A percentile compares a stretch with the other conserved stretches of the same genome.
Evolutionary conservation across 1,140 invertebrate species (phyloP).

Genomic region (Brachionus angularis): DNA sequence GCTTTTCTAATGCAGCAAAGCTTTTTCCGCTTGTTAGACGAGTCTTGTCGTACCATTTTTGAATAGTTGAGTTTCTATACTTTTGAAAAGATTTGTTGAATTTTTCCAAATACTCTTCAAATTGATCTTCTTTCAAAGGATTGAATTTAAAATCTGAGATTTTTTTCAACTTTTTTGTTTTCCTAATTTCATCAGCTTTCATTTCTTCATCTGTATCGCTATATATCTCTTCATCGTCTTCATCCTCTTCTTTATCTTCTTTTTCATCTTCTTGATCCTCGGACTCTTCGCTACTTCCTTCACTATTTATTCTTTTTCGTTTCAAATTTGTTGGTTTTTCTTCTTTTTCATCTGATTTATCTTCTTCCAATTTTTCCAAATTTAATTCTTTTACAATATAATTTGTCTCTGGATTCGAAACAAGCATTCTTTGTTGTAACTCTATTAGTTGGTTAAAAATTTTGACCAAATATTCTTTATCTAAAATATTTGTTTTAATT

Average conservation of each 20-base stretch:
- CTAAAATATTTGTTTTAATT: slow-evolving; percentile 30
- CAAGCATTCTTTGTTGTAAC: slow-evolving; percentile 63
- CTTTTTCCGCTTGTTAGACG: slow-evolving; percentile 65
- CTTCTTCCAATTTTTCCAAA: background rate
- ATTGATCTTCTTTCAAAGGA: slow-evolving; percentile 65
- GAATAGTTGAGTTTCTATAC: slow-evolving; percentile 66
- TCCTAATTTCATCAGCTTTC: slow-evolving; percentile 58
- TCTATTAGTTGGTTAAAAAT: slow-evolving; percentile 66
- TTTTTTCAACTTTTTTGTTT: slow-evolving; percentile 35
- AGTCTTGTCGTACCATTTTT: slow-evolving; percentile 90
- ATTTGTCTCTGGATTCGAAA: slow-evolving; percentile 67
- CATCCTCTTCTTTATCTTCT: slow-evolving; percentile 14
- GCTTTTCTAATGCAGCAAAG: slow-evolving; percentile 68
- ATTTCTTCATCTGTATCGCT: slow-evolving; percentile 61
- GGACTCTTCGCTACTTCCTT: slow-evolving; percentile 7
- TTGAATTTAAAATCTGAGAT: slow-evolving; percentile 53
- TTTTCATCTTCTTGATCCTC: background rate
- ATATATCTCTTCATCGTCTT: slow-evolving; percentile 62
- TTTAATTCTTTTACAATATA: slow-evolving; percentile 45
- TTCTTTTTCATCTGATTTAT: slow-evolving; percentile 36
- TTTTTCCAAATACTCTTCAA: slow-evolving; percentile 64
- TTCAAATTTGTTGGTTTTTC: slow-evolving; percentile 46
- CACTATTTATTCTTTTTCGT: slow-evolving; percentile 52
- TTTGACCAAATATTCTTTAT: slow-evolving; percentile 60
- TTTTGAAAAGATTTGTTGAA: slow-evolving; percentile 65